Percentiles rank a stretch among this genome's conserved stretches.
These are phyloP conservation scores for Adineta ricciae DNA, from an alignment of 2,888 invertebrate species.

Conservation along the genomic window DNA sequence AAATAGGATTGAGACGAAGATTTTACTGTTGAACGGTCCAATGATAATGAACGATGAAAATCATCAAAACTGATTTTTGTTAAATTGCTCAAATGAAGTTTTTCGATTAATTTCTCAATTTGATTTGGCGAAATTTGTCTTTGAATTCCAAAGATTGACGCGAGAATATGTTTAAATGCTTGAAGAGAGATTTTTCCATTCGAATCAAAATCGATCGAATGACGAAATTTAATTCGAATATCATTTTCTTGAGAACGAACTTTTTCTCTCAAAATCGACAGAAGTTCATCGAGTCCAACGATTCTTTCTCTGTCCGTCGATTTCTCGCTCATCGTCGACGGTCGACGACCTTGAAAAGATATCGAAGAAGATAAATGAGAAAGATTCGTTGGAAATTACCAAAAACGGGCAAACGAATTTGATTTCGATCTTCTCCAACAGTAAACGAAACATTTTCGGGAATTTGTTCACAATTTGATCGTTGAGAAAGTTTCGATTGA, in stretches of 20 bases:
- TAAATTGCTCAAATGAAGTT: slow-evolving; percentile 20
- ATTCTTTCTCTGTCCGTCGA: no score
- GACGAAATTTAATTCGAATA: slow-evolving; percentile 24
- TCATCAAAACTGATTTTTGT: slow-evolving; percentile 25
- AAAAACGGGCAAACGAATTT: slow-evolving; percentile 29
- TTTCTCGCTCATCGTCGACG: neutral
- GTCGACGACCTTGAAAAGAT: neutral
- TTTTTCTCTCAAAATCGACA: slow-evolving; percentile 23
- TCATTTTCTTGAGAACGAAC: slow-evolving; percentile 26
- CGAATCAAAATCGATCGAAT: slow-evolving; percentile 19
- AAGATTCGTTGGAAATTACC: no score
- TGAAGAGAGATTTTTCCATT: slow-evolving; percentile 28
- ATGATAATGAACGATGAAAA: slow-evolving; percentile 5
- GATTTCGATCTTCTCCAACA: slow-evolving; percentile 18
- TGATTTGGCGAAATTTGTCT: slow-evolving; percentile 26
- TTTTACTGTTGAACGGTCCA: neutral
- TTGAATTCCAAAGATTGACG: slow-evolving; percentile 30
- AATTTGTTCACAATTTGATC: neutral
- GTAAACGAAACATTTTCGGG: slow-evolving; percentile 29
- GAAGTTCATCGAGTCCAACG: slow-evolving; percentile 11
- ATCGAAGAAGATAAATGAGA: neutral
- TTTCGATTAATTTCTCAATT: slow-evolving; percentile 27
- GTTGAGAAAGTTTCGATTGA: neutral
- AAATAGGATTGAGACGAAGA: neutral
- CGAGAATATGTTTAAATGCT: slow-evolving; percentile 30